phyloP scores from a whole-genome alignment of 1,140 invertebrate species.

The Limonius californicus region DNA sequence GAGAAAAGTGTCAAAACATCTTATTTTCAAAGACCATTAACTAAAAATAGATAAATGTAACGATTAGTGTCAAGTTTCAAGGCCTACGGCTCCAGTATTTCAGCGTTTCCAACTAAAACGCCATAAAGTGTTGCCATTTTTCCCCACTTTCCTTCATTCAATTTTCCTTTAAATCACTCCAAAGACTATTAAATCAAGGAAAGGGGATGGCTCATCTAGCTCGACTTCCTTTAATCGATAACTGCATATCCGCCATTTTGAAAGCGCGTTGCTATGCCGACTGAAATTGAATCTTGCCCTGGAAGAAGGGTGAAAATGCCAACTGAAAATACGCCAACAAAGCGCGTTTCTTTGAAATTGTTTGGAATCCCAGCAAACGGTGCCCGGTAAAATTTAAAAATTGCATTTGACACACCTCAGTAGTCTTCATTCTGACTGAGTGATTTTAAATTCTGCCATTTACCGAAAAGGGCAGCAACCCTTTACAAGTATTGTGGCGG shows the following conservation, averaged over 20 bases:
- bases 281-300: no score
- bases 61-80: no score
- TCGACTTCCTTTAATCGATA: not conserved
- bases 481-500: conserved; percentile 24
- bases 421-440: conserved; percentile 24
- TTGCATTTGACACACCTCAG: conserved; percentile 28
- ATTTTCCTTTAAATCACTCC: no score
- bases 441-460: conserved; percentile 26
- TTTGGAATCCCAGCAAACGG: no score
- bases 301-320: not conserved
- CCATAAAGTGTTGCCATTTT: no score
- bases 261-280: conserved; percentile 11
- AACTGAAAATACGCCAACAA: conserved; percentile 1
- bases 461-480: conserved; percentile 27
- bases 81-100: no score
- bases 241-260: conserved; percentile 16
- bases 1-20: conserved; percentile 38
- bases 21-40: conserved; percentile 17
- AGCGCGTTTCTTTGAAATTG: no score
- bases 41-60: conserved; percentile 19
- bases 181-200: no score
- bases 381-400: conserved; percentile 22
- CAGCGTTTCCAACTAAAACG: no score
- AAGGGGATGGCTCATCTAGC: no score
- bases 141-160: no score